Percentiles rank a stretch among this genome's conserved stretches.
These are phyloP conservation scores for Tachysurus fulvidraco DNA, from an alignment of 2,113 vertebrate species.

Conservation along the genomic window DNA sequence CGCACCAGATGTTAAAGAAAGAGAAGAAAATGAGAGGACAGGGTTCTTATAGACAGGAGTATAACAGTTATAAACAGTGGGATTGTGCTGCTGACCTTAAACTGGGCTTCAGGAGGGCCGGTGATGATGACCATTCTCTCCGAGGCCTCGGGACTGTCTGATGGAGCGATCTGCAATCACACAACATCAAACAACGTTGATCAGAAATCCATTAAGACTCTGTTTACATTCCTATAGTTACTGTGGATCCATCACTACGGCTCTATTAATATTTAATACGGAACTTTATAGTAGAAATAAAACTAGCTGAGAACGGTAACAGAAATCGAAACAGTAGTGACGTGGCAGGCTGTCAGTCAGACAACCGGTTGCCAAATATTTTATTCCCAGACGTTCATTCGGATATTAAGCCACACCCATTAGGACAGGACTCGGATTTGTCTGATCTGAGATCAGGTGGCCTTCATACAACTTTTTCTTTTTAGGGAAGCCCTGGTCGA, in stretches of 20 bases:
- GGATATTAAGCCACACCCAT: background rate
- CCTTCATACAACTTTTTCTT: too few relatives aligned
- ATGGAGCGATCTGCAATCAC: constrained; percentile 83
- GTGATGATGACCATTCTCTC: constrained; percentile 95
- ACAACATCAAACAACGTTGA: background rate
- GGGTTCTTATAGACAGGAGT: background rate
- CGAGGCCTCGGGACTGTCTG: constrained; percentile 83
- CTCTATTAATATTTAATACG: background rate
- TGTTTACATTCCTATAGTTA: background rate
- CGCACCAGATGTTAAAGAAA: background rate
- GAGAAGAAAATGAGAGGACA: background rate
- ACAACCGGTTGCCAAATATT: background rate
- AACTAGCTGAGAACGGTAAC: background rate
- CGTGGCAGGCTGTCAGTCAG: background rate
- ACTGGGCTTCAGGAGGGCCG: constrained; percentile 91
- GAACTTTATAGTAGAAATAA: too few relatives aligned
- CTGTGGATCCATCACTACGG: background rate
- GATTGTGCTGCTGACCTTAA: constrained; percentile 78
- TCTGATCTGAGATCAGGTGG: background rate
- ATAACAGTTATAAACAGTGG: background rate
- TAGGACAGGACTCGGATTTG: background rate
- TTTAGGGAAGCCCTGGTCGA: too few relatives aligned
- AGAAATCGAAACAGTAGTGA: background rate
- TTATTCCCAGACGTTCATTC: background rate
- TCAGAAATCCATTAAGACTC: background rate